Evolutionary conservation across 1,140 invertebrate genomes (phyloP).

Genomic region (Ephestia elutella): DNA sequence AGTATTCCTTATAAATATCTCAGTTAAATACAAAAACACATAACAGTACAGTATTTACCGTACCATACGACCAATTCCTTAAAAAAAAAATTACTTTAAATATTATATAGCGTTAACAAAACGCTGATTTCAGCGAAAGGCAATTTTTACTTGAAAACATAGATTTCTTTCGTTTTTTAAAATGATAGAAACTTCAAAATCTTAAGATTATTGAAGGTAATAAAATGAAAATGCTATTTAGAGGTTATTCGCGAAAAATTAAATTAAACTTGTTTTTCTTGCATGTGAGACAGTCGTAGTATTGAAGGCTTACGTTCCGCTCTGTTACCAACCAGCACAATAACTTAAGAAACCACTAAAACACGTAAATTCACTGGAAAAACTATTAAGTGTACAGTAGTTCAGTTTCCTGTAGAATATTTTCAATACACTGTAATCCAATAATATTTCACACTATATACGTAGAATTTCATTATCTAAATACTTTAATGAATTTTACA

Average conservation of each 20-base stretch:
- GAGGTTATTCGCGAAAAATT: not conserved
- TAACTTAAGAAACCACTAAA: constrained; percentile 44
- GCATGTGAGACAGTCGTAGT: constrained; percentile 33
- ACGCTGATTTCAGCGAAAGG: no score
- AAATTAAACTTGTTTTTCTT: not conserved
- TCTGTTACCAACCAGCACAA: constrained; percentile 40
- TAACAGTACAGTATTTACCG: no score
- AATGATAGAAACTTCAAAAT: no score
- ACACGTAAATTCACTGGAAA: constrained; percentile 43
- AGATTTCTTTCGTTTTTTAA: no score
- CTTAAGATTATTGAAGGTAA: not conserved
- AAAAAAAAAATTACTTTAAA: no score
- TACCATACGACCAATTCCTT: no score
- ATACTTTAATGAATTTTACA: constrained; percentile 1
- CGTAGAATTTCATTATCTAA: not conserved
- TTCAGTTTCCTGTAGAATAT: not conserved
- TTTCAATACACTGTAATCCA: constrained; percentile 13
- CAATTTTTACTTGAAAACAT: no score
- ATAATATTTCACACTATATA: not conserved
- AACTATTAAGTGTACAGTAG: constrained; percentile 30
- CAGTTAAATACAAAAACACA: no score
- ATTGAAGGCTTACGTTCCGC: constrained; percentile 28
- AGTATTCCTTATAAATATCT: no score
- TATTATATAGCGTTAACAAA: no score
- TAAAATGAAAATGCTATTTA: not conserved